Base-by-base conservation (phyloP, 2,888 invertebrate species). In the Seira musarum region DNA sequence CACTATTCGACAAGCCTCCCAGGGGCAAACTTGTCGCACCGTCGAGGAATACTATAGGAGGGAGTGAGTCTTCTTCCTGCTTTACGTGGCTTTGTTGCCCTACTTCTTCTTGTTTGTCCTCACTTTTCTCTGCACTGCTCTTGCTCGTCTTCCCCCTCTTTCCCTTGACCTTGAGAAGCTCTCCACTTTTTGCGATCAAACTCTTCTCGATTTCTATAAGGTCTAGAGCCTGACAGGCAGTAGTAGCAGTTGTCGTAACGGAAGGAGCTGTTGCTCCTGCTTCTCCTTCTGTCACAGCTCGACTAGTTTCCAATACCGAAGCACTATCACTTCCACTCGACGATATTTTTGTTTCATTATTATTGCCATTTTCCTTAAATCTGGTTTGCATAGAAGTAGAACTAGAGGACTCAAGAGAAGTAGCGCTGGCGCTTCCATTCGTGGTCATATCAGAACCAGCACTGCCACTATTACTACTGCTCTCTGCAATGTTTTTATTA, bases 181-280 rank as follows among this genome's bases (percentile, higher is more conserved):
- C 63, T 53, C 19, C 25, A 35, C 8, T 19, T 13, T 64, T 72
- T 3, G 72, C 72, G 1, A 66, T 22, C 35, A 77, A 70, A 64
- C 70, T 70, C 57, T 70, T 77, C 22, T 77, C 77, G 57, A 77
- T 77, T 70, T 77, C 77, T 19, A 77, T 21, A 24, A 76, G 10
- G n/a, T 61, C 63, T 19, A 57, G 19, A n/a, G 40, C 40, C 13
- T 40, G 6, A 40, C 40, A 10, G 8, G 66, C 35, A 5, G 30
- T 60, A 24, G 57, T 53, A 53, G 66, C 25, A 40, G 46, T 25
- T 49, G 64, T 46, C 21, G 74, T 25, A n/a, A 30, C 1, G 1
- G 71, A 19, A n/a, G 66, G n/a, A 17, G 46, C 71, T 19, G 24
- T 21, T 5, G 17, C 19, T 25, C 35, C 49, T 40, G 6, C 71